phyloP scores from a whole-genome alignment of 2,113 vertebrate genomes.

The Oncorhynchus mykiss region DNA sequence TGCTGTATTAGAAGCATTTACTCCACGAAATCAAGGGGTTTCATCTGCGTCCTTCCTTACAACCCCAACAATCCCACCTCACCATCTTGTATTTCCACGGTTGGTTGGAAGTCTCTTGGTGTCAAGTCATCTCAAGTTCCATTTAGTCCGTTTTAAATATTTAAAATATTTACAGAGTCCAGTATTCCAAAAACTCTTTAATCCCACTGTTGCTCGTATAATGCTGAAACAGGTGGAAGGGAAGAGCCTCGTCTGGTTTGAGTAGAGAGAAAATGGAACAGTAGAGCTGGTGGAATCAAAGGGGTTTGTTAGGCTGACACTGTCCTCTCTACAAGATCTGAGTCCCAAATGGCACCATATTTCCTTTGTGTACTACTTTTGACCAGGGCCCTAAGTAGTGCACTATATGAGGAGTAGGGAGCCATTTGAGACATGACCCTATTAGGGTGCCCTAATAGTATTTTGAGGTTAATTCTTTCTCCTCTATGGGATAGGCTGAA shows the following conservation, averaged over 20 bases:
- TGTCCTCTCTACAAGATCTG: constrained; percentile 56
- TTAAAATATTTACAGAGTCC: constrained; percentile 95
- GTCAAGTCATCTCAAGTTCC: constrained; percentile 53
- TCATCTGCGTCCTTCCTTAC: constrained; percentile 41
- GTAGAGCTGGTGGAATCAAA: constrained; percentile 64
- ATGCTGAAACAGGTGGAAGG: constrained; percentile 48
- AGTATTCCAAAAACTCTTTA: constrained; percentile 82
- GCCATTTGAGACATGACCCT: too few relatives aligned
- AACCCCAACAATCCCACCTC: constrained; percentile 39
- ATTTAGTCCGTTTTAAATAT: constrained; percentile 82
- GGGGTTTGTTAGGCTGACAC: constrained; percentile 50
- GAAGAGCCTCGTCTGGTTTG: constrained; percentile 53
- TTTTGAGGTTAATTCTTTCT: constrained; percentile 50
- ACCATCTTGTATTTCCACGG: constrained; percentile 52
- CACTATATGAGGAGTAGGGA: too few relatives aligned
- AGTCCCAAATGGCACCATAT: too few relatives aligned
- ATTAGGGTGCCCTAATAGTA: constrained; percentile 4
- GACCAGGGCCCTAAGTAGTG: too few relatives aligned
- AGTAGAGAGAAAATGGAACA: constrained; percentile 60
- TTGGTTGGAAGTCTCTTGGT: constrained; percentile 55
- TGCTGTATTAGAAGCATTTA: constrained; percentile 76
- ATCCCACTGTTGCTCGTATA: constrained; percentile 56
- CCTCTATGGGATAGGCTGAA: constrained; percentile 45
- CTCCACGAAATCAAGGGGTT: constrained; percentile 66
- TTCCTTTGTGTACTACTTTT: too few relatives aligned